Base-by-base conservation (phyloP, 1,140 invertebrate species). In the Lycorma delicatula region DNA sequence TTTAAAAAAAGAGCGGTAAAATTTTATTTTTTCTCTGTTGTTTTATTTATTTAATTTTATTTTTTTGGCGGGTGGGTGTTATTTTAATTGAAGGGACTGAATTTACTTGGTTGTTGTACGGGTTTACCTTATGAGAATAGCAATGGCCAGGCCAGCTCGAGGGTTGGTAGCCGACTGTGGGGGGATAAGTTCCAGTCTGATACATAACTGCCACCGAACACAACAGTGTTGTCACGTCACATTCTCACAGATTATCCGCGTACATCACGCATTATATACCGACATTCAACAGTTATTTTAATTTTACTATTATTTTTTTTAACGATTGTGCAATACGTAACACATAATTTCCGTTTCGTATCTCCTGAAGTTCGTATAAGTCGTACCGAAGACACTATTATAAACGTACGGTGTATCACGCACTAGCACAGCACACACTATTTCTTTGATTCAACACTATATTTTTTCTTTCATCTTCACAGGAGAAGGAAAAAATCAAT, bases 111-210 rank as follows among this genome's bases (percentile, higher is more conserved):
- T n/a, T n/a, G n/a, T n/a, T n/a, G n/a, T n/a, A 5, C 29, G 20
- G 44, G 7, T 31, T 58, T 59, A 64, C 63, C 63, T 64, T 64
- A 36, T 64, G 63, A 44, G 60, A 60, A 50, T 64, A 64, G 41
- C 59, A 59, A 26, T 64, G 63, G 31, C 51, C 48, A 22, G 58
- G 63, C 63, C 63, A 64, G 27, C 50, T 51, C n/a, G 55, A 53
- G n/a, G 58, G 46, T 36, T 64, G 63, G 51, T 60, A 62, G 54
- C 55, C 61, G 50, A 56, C 54, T 26, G 31, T 54, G 36, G 60
- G 60, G 36, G 53, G 56, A 52, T 64, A 49, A 12, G 36, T 53
- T 41, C 54, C 54, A 53, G 26, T 50, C 46, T 28, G 56, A 60
- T 61, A 63, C 61, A 61, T 56, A 58, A 61, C 49, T 34, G 25